phyloP scores from a whole-genome alignment of 2,888 invertebrate species.

The Eueremaeus valkanovi region DNA sequence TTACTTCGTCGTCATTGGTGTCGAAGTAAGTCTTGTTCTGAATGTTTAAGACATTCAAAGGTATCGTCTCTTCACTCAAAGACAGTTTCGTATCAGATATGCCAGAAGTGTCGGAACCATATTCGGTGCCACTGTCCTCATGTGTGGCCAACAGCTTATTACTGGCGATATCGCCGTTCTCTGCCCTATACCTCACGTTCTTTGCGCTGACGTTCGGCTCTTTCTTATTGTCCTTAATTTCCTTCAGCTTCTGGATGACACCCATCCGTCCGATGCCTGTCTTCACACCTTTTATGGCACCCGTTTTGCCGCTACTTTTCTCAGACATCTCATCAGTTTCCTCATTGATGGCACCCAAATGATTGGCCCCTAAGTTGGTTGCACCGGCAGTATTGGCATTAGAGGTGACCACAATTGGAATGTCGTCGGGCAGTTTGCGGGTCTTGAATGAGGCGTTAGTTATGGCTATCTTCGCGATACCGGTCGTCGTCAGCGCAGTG shows the following conservation, averaged over 20 bases:
- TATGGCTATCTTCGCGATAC: slow-evolving; percentile 75
- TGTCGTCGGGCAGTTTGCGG: slow-evolving; percentile 84
- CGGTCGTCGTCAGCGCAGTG: slow-evolving; percentile 45
- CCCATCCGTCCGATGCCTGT: slow-evolving; percentile 3
- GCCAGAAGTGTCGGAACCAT: slow-evolving; percentile 32
- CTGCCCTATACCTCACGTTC: neutral
- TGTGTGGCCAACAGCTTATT: neutral
- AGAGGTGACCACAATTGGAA: slow-evolving; percentile 40
- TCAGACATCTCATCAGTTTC: slow-evolving; percentile 11
- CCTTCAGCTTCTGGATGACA: slow-evolving; percentile 24
- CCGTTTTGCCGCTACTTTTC: neutral
- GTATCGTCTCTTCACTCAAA: slow-evolving; percentile 4
- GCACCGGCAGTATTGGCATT: slow-evolving; percentile 1
- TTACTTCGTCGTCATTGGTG: neutral
- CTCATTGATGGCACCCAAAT: slow-evolving; percentile 34
- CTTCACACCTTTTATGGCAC: slow-evolving; percentile 7
- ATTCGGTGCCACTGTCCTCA: slow-evolving; percentile 6
- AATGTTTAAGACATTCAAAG: slow-evolving; percentile 10
- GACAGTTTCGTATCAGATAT: slow-evolving; percentile 24
- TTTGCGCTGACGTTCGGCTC: neutral
- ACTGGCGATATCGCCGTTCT: slow-evolving; percentile 10
- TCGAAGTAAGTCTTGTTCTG: slow-evolving; percentile 13
- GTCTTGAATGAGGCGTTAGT: slow-evolving; percentile 97
- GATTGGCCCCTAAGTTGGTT: neutral
- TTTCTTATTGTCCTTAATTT: slow-evolving; percentile 34